A percentile compares a stretch with the other conserved stretches of the same genome.
These are phyloP conservation scores for Kobus ellipsiprymnus DNA, from an alignment of 2,113 vertebrate species.

Conservation along the genomic window DNA sequence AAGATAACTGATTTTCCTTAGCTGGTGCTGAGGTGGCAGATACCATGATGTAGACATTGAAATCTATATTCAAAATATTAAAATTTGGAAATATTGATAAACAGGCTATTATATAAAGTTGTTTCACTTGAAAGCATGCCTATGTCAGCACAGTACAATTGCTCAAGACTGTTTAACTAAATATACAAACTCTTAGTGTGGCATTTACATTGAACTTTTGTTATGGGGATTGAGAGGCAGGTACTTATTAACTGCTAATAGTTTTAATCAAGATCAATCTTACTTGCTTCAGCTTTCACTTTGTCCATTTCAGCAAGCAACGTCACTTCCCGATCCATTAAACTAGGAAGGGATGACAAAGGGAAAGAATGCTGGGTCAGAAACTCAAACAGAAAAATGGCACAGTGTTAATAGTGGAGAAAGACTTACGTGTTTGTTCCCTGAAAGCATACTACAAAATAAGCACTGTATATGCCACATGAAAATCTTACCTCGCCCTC, in stretches of 20 bases:
- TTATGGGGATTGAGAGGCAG: background rate
- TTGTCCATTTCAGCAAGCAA: conserved; percentile 95
- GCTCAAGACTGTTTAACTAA: background rate
- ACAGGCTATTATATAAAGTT: background rate
- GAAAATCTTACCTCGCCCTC: background rate
- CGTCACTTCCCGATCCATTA: conserved; percentile 96
- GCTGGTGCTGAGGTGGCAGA: background rate
- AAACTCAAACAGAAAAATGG: conserved; percentile 14
- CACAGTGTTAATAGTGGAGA: background rate
- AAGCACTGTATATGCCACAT: background rate
- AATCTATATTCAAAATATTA: background rate
- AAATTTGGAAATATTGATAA: background rate
- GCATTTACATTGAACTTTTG: background rate
- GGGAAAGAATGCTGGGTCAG: background rate
- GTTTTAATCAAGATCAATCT: conserved; percentile 71
- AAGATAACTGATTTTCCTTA: background rate
- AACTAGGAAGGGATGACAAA: conserved; percentile 77
- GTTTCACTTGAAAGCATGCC: background rate
- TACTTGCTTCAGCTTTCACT: conserved; percentile 97
- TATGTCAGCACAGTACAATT: background rate
- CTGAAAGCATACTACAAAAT: conserved; percentile 3
- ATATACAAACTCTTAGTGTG: background rate
- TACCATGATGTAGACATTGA: background rate
- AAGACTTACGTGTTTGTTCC: background rate
- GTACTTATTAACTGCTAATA: background rate